Evolutionary conservation across 2,797 vertebrate genomes (phyloP).

Genomic region (Calcarius lapponicus): DNA sequence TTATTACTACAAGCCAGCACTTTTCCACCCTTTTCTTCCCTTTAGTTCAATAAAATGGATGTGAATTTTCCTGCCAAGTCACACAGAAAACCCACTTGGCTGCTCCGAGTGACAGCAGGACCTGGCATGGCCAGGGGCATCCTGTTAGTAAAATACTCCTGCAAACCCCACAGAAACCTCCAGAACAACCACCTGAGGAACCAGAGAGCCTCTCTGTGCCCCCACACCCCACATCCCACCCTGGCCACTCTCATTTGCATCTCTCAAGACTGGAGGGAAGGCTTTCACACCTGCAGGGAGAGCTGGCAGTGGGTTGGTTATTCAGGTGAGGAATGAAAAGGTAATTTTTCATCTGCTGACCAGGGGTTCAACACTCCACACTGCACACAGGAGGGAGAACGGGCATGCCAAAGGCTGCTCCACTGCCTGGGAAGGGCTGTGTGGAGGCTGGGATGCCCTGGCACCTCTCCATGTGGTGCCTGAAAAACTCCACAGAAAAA

Average conservation of each 20-base stretch:
- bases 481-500: background rate
- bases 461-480: background rate
- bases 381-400: background rate
- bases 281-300: background rate
- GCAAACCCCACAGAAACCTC: background rate
- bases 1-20: conserved; percentile 52
- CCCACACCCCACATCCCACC: background rate
- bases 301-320: background rate
- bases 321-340: background rate
- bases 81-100: background rate
- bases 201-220: background rate
- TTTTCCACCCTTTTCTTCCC: conserved; percentile 8
- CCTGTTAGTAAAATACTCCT: background rate
- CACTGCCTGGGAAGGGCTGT: background rate
- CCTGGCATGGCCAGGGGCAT: background rate
- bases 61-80: conserved; percentile 3
- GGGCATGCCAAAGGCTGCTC: background rate
- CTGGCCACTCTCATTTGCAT: fast-evolving
- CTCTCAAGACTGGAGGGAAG: background rate
- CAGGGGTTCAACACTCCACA: background rate
- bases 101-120: background rate
- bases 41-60: conserved; percentile 48
- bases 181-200: background rate
- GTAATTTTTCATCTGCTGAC: background rate
- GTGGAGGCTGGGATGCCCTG: background rate